These are phyloP conservation scores for Epirrhoe alternata DNA, from an alignment of 2,888 invertebrate genomes.

Conservation along the genomic window DNA sequence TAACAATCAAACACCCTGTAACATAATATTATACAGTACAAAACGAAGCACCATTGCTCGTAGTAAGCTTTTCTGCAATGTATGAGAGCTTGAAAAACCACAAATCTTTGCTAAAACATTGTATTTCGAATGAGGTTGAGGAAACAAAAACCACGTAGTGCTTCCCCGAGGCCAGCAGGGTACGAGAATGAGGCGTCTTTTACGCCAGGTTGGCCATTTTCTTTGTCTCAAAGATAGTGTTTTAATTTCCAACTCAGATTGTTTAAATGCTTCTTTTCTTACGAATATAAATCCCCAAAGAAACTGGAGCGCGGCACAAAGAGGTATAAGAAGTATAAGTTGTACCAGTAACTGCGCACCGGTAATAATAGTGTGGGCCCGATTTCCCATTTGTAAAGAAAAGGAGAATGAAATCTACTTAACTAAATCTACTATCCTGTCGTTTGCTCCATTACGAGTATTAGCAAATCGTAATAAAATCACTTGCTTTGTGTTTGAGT, in stretches of 20 bases:
- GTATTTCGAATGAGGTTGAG: conserved; percentile 5
- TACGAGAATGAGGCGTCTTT: conserved; percentile 28
- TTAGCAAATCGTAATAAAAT: conserved; percentile 47
- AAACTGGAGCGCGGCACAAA: conserved; percentile 40
- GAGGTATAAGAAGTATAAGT: conserved; percentile 35
- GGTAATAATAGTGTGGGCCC: conserved; percentile 60
- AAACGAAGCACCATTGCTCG: not conserved
- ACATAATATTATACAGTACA: not conserved
- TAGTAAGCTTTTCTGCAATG: conserved; percentile 1
- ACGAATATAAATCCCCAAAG: conserved; percentile 44
- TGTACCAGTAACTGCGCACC: conserved; percentile 24
- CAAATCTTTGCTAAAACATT: conserved; percentile 13
- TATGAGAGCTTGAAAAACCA: not conserved
- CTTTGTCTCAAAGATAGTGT: conserved; percentile 42
- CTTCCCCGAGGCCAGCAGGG: conserved; percentile 23
- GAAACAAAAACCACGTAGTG: conserved; percentile 24
- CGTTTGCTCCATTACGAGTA: conserved; percentile 38
- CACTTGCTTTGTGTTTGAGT: conserved; percentile 50
- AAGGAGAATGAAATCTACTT: conserved; percentile 57
- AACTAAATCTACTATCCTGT: conserved; percentile 31
- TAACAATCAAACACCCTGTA: not conserved
- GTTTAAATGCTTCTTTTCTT: conserved; percentile 36
- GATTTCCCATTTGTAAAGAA: conserved; percentile 67
- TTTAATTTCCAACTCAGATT: conserved; percentile 40
- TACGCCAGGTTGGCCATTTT: conserved; percentile 29